phyloP scores from a whole-genome alignment of 2,797 vertebrate species.

The Dryobates pubescens region DNA sequence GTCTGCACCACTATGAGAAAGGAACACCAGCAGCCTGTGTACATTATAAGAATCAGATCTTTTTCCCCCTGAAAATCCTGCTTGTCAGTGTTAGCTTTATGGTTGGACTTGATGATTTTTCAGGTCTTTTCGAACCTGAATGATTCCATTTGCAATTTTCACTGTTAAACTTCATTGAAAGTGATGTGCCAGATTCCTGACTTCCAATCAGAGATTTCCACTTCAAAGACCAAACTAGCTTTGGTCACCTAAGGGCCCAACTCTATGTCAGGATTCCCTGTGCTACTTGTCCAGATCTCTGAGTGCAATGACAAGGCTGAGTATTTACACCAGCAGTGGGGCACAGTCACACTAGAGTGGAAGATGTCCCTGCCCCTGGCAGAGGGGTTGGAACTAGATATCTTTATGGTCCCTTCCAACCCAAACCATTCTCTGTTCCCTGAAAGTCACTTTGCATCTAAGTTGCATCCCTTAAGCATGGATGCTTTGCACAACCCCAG shows the following conservation, averaged over 20 bases:
- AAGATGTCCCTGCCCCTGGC: no score
- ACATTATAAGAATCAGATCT: no score
- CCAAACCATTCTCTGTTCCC: neutral
- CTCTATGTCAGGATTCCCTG: neutral
- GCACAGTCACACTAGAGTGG: neutral
- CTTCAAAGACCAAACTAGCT: neutral
- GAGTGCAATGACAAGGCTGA: neutral
- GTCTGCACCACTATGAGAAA: no score
- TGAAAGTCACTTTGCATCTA: rapidly evolving
- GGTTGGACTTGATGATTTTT: no score
- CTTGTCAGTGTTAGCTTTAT: no score
- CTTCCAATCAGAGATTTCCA: neutral
- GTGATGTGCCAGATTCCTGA: neutral
- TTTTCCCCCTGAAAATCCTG: no score
- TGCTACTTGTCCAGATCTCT: neutral
- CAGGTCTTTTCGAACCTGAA: no score
- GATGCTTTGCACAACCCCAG: neutral
- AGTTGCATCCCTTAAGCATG: neutral
- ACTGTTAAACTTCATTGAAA: neutral
- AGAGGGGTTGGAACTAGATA: no score
- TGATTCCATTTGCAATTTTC: no score
- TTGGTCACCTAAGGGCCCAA: neutral
- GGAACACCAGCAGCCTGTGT: no score
- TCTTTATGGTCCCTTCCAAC: no score
- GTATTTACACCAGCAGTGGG: neutral